phyloP scores from a whole-genome alignment of 2,797 vertebrate species.

The Lacerta agilis region DNA sequence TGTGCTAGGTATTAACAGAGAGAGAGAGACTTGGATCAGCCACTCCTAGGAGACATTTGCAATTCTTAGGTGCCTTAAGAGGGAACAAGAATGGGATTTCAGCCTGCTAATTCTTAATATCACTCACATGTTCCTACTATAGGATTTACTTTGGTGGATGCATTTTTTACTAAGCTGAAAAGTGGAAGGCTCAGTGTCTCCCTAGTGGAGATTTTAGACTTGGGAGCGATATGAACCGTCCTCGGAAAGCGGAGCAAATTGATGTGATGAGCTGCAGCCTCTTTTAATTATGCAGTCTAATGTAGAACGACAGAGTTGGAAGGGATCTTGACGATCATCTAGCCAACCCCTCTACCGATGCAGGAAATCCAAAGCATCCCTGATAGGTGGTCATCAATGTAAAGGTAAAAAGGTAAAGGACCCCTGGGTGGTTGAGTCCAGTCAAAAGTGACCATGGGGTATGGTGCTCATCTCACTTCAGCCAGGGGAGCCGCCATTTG shows the following conservation, averaged over 20 bases:
- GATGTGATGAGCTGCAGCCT: not conserved
- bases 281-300: not conserved
- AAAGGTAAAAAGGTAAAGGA: too few relatives aligned
- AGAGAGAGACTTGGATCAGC: not conserved
- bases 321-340: too few relatives aligned
- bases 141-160: not conserved
- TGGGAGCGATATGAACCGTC: not conserved
- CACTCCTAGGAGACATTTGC: not conserved
- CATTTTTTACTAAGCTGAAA: not conserved
- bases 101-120: not conserved
- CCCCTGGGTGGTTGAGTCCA: too few relatives aligned
- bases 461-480: too few relatives aligned
- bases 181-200: not conserved
- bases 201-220: not conserved
- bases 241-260: not conserved
- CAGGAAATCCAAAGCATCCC: too few relatives aligned
- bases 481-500: too few relatives aligned
- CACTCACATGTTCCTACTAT: not conserved
- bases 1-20: not conserved
- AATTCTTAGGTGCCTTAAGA: not conserved
- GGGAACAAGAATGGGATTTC: not conserved
- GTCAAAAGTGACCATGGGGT: too few relatives aligned
- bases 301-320: not conserved
- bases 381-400: too few relatives aligned
- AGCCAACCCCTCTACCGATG: too few relatives aligned